Base-by-base conservation (phyloP, 2,888 invertebrate genomes). In the Cremastinae sp. region DNA sequence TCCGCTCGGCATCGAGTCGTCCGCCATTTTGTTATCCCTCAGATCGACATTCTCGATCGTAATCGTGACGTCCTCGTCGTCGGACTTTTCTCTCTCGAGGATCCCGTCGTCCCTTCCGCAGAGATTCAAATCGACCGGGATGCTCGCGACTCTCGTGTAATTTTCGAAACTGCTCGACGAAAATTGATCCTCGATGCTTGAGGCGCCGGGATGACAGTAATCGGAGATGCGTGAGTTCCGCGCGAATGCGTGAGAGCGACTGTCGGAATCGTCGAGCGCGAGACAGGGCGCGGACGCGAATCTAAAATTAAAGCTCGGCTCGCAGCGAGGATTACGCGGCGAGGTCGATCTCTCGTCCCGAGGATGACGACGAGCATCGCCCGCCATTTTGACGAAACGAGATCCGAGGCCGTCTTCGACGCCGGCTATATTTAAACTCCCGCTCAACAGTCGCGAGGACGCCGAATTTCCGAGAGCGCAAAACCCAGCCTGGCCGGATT, bases 81-180 rank as follows among this genome's bases (percentile, higher is more conserved):
- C 49, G 53, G 22, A 72, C 53, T 68, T 78, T 72, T 41, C 53
- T 3, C 14, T 78, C 61, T 51, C 55, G 37, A 1, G 35, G 39
- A 10, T 68, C 22, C 56, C 20, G n/a, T 43, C 65, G 53, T 75
- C 35, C 1, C 69, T 53, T 35, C 91, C 79, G 90, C 92, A 92
- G 82, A 94, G 91, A 90, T 94, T 93, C 78, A 94, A 91, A 85
- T 94, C 93, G 84, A 93, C 93, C 83, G 94, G 94, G 74, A 94
- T 92, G 84, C 92, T 93, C 51, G 92, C 89, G 84, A 89, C 91
- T 84, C 88, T 85, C 22, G 89, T 89, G 78, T 88, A 86, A 72
- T 88, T 86, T 77, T 89, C 89, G 75, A 88, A 88, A 69, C 84
- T 75, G 55, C 82, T 82, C 39, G 82, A 81, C 1, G 83, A 83